phyloP scores from a whole-genome alignment of 2,797 vertebrate species.

The Corythornis leucogaster region DNA sequence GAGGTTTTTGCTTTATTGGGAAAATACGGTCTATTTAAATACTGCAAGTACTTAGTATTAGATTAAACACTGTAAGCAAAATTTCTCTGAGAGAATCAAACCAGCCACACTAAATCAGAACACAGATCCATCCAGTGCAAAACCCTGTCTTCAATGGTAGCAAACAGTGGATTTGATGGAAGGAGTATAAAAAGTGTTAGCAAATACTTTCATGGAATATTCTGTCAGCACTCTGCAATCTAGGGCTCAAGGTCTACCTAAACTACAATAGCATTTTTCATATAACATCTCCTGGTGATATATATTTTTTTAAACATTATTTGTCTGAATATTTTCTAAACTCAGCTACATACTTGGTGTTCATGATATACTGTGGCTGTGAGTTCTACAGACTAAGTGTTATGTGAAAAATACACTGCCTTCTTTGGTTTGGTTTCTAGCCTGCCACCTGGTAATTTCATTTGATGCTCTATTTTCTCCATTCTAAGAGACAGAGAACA shows the following conservation, averaged over 20 bases:
- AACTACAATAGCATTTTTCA: background rate
- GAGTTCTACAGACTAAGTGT: background rate
- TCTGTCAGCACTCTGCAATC: background rate
- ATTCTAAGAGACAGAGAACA: background rate
- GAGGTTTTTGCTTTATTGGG: background rate
- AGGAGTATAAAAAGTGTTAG: background rate
- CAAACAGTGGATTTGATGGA: background rate
- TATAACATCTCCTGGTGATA: background rate
- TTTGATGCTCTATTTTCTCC: background rate
- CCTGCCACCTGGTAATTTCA: background rate
- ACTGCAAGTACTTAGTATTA: background rate
- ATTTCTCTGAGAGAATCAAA: conserved; percentile 4
- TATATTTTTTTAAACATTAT: background rate
- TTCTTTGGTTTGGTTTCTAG: background rate
- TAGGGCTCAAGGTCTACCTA: background rate
- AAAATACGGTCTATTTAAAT: background rate
- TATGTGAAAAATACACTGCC: background rate
- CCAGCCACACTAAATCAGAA: background rate
- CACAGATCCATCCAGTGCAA: background rate
- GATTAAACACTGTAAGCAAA: background rate
- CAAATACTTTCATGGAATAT: background rate
- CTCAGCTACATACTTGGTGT: background rate
- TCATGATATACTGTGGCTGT: background rate
- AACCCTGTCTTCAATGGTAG: background rate
- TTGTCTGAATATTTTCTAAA: background rate